Percentiles rank a stretch among this genome's conserved stretches.
Conservation (phyloP, 2,888 invertebrate genomes). For the Tetrapedia diversipes region DNA sequence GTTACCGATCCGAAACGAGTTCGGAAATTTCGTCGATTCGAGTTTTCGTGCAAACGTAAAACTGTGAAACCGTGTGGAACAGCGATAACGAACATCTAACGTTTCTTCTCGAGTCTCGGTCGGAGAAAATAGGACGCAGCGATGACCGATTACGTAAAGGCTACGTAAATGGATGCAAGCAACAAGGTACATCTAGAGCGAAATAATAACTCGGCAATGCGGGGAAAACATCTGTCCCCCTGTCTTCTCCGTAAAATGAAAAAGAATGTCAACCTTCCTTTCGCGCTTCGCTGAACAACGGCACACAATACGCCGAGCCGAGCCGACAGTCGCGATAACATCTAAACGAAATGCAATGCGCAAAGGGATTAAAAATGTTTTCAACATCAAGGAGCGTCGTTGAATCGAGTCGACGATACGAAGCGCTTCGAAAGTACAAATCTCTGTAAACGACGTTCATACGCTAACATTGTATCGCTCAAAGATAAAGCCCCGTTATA, state of each 20-base stretch:
- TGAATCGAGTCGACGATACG: not conserved
- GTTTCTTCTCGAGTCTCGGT: too few species aligned
- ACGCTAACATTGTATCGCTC: not conserved
- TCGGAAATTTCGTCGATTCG: not conserved
- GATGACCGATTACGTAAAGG: not conserved
- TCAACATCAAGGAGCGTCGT: not conserved
- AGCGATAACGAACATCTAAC: not conserved
- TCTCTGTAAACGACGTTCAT: not conserved
- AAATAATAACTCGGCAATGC: slow-evolving; percentile 32
- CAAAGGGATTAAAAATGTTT: slow-evolving; percentile 35
- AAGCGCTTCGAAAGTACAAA: not conserved
- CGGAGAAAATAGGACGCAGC: not conserved
- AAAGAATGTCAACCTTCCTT: slow-evolving; percentile 1
- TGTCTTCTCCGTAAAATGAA: slow-evolving; percentile 28
- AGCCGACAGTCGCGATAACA: slow-evolving; percentile 23
- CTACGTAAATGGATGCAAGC: not conserved
- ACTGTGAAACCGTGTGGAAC: not conserved
- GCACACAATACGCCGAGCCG: slow-evolving; percentile 18
- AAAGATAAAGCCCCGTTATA: not conserved
- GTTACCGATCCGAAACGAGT: slow-evolving; percentile 1
- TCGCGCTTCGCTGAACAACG: slow-evolving; percentile 25
- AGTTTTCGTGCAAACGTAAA: not conserved
- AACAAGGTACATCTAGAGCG: slow-evolving; percentile 8
- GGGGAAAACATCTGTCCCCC: slow-evolving; percentile 7
- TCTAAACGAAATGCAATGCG: slow-evolving; percentile 11